These are phyloP conservation scores for Neolamprologus kungweensis DNA, from an alignment of 2,113 vertebrate genomes.

Conservation along the genomic window DNA sequence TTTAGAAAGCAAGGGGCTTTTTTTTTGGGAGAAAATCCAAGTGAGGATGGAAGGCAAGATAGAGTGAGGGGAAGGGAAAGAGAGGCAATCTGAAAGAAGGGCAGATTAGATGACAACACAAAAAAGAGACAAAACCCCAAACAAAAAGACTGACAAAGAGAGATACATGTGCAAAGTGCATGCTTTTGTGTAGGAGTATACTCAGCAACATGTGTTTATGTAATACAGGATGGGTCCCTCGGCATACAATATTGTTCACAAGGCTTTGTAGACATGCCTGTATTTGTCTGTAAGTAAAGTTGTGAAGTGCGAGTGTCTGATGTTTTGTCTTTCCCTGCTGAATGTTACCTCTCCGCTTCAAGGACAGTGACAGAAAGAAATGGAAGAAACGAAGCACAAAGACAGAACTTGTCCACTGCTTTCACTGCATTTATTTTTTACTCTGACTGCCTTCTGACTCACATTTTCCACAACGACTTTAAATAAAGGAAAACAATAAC, in stretches of 20 bases:
- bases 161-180: neutral
- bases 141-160: neutral
- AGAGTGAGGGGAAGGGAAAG: neutral
- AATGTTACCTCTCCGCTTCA: constrained; percentile 15
- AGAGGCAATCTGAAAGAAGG: neutral
- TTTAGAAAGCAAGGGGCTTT: constrained; percentile 2
- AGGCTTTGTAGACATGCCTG: neutral
- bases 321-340: neutral
- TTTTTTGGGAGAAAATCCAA: constrained; percentile 11
- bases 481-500: neutral
- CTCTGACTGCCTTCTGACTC: neutral
- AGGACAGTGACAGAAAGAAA: neutral
- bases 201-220: neutral
- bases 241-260: neutral
- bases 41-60: neutral
- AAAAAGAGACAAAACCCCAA: neutral
- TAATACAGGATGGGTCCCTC: neutral
- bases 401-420: neutral
- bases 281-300: neutral
- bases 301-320: neutral
- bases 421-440: neutral
- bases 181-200: constrained; percentile 7
- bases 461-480: neutral
- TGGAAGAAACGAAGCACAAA: neutral
- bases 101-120: neutral